phyloP scores from a whole-genome alignment of 2,888 invertebrate genomes.

The Camptogramma bilineatum region DNA sequence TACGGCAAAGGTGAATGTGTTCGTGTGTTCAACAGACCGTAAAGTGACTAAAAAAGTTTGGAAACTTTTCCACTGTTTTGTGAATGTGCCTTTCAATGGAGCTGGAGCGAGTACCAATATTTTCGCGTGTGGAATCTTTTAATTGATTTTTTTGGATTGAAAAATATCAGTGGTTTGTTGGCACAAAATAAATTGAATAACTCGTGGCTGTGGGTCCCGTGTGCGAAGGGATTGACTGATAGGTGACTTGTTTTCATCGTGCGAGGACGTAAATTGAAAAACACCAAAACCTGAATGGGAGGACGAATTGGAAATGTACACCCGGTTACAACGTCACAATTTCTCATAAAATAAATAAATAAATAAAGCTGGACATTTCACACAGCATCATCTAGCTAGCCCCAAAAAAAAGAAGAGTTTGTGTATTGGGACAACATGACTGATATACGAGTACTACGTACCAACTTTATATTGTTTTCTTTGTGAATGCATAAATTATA shows the following conservation, averaged over 20 bases:
- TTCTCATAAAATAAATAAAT: too few species aligned
- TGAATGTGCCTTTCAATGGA: constrained; percentile 24
- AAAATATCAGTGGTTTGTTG: constrained; percentile 23
- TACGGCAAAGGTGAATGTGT: constrained; percentile 33
- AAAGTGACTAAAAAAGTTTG: constrained; percentile 30
- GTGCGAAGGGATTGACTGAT: constrained; percentile 6
- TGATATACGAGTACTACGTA: too few species aligned
- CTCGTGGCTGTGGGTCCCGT: constrained; percentile 8
- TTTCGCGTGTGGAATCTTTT: constrained; percentile 26
- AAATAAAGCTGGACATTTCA: too few species aligned
- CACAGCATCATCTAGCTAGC: too few species aligned
- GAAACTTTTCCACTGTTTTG: constrained; percentile 25
- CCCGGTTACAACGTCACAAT: too few species aligned
- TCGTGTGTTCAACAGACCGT: constrained; percentile 30
- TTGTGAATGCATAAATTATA: too few species aligned
- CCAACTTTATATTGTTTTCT: too few species aligned
- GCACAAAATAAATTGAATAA: constrained; percentile 29
- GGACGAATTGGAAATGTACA: neutral
- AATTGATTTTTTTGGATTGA: constrained; percentile 25
- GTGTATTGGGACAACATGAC: too few species aligned
- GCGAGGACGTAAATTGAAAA: neutral
- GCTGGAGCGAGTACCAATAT: constrained; percentile 15
- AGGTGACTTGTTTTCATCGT: neutral
- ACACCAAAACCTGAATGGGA: neutral
- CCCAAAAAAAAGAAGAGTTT: too few species aligned